Evolutionary conservation across 1,140 invertebrate species (phyloP).

Genomic region (Ceratina australensis): DNA sequence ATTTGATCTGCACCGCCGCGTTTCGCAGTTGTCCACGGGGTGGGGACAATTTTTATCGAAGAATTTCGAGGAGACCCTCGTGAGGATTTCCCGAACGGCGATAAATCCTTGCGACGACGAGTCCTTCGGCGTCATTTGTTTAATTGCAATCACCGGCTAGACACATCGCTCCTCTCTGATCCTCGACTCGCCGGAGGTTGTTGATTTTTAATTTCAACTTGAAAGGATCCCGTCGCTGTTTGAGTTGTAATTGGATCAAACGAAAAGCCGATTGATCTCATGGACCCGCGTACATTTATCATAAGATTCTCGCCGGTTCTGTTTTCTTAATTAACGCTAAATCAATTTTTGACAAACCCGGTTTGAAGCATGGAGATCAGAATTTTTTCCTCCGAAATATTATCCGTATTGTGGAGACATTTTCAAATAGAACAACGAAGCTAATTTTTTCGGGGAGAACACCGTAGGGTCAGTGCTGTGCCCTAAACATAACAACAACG

Average conservation of each 20-base stretch:
- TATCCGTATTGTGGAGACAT: no score
- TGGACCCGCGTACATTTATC: not conserved
- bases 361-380: no score
- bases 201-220: slow-evolving; percentile 18
- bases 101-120: slow-evolving; percentile 8
- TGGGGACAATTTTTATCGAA: not conserved
- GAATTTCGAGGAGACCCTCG: not conserved
- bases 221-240: not conserved
- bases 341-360: no score
- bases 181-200: not conserved
- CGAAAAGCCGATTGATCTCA: not conserved
- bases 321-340: no score
- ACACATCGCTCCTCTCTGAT: not conserved
- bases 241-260: slow-evolving; percentile 20
- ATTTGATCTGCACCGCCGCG: slow-evolving; percentile 11
- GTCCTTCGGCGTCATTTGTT: slow-evolving; percentile 14
- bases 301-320: not conserved
- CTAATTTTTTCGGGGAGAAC: no score
- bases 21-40: not conserved
- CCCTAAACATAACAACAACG: no score
- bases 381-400: no score
- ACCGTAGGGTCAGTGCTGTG: no score
- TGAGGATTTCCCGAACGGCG: not conserved
- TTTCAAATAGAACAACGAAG: no score
- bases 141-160: not conserved